Evolutionary conservation across 2,797 vertebrate species (phyloP).

Genomic region (Galaxias olidus): DNA sequence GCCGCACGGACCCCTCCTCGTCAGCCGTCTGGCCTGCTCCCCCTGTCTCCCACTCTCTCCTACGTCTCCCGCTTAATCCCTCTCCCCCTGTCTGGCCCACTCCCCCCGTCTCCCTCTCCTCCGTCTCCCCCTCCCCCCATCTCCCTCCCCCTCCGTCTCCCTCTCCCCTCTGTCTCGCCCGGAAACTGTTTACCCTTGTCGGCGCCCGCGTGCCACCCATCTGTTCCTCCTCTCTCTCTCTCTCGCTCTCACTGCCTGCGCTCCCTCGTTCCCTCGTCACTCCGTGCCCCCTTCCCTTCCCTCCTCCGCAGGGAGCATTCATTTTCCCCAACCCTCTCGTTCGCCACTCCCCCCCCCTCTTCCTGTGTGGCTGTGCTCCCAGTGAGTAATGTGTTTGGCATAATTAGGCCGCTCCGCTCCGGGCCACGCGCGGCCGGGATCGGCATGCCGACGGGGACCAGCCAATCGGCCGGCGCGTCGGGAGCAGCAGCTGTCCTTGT

Average conservation of each 20-base stretch:
- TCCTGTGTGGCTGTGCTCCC: slow-evolving; percentile 38
- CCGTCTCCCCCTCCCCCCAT: background rate
- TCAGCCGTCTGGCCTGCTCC: background rate
- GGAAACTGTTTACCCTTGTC: too few species aligned
- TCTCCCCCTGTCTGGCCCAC: slow-evolving; percentile 6
- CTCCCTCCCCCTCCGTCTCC: slow-evolving; percentile 6
- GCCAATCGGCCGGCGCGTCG: slow-evolving; percentile 54
- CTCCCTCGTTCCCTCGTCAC: slow-evolving; percentile 30
- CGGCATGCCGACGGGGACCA: slow-evolving; percentile 59
- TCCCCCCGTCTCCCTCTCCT: background rate
- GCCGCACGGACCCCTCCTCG: background rate
- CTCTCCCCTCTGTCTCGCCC: too few species aligned
- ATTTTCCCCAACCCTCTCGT: background rate
- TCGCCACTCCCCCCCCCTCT: slow-evolving; percentile 26
- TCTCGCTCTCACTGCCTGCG: background rate
- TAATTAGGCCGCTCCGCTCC: slow-evolving; percentile 64
- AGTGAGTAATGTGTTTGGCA: slow-evolving; percentile 61
- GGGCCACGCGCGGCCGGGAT: slow-evolving; percentile 49
- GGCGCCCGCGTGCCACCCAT: too few species aligned
- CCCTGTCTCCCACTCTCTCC: background rate
- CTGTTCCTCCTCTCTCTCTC: background rate
- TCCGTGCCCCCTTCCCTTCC: slow-evolving; percentile 33
- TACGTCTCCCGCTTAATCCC: background rate
- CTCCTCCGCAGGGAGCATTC: background rate
- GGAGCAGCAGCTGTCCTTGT: slow-evolving; percentile 63